Evolutionary conservation across 2,113 vertebrate species (phyloP).

Genomic region (Corvus hawaiiensis): DNA sequence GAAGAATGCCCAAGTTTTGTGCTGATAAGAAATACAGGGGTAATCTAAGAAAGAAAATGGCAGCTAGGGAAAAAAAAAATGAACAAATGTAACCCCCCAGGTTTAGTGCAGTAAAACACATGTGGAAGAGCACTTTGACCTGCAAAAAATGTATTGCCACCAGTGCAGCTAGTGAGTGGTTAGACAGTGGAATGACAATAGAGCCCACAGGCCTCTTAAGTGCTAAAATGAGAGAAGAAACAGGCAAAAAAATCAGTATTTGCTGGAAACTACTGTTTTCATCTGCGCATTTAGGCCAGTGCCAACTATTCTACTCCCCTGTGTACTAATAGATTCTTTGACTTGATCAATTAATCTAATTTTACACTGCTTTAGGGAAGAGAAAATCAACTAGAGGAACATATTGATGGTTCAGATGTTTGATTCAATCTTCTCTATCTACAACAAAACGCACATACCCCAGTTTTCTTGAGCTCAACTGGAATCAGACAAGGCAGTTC

Average conservation of each 20-base stretch:
- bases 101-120: not conserved
- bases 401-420: not conserved
- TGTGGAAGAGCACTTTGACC: slow-evolving; percentile 5
- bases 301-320: not conserved
- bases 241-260: not conserved
- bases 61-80: not conserved
- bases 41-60: slow-evolving; percentile 8
- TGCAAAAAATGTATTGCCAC: not conserved
- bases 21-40: not conserved
- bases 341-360: slow-evolving; percentile 11
- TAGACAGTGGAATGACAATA: not conserved
- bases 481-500: not conserved
- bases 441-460: not conserved
- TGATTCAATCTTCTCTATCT: not conserved
- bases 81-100: not conserved
- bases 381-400: not conserved
- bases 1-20: not conserved
- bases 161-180: not conserved
- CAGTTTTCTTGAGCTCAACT: not conserved
- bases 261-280: not conserved
- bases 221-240: not conserved
- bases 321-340: not conserved
- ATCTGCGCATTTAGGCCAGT: not conserved
- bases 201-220: not conserved
- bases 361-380: not conserved